Base-by-base conservation (phyloP, 1,140 invertebrate genomes). In the Camponotus floridanus region DNA sequence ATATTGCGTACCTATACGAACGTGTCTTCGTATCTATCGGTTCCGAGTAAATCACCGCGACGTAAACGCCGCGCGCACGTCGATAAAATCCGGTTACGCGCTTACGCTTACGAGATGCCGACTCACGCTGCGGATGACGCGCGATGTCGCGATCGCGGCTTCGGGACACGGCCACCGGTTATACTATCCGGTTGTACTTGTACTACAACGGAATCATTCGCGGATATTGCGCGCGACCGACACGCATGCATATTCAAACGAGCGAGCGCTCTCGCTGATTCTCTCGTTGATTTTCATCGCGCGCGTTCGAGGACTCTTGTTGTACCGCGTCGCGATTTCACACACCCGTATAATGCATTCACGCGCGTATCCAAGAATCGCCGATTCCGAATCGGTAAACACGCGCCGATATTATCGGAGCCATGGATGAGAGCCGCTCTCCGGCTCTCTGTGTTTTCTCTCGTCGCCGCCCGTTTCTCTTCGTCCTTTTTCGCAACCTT, bases 181-280 rank as follows among this genome's bases (percentile, higher is more conserved):
- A 45, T 70, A 42, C 39, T 9, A 51, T 33, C 39, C 26, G 26
- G 42, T 55, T 45, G 36, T 51, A 79, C 76, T 67, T 51, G 76
- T 80, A 70, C 78, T 80, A 70, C 78, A 33, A 51, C 33, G 76
- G 64, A 68, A 70, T 80, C 78, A 65, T 57, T 70, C 51, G 48
- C 48, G 78, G 33, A 42, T 80, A 80, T 70, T 57, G 62, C 64
- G 39, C 65, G 39, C 65, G 15, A 51, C 64, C 62, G 76, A 80
- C 78, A 57, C 36, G 78, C 64, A 80, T 80, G 78, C 65, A 80
- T 80, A 80, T 80, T 80, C 78, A 80, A 80, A 70, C 65, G 62
- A 2, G 39, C 65, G 62, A 2, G 21, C 45, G 33, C 26, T 26
- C 0, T 26, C 26, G 26, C 26, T 26, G 26, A 26, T 26, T 18